Percentiles rank a stretch among this genome's conserved stretches.
Evolutionary conservation across 2,888 invertebrate species (phyloP).

Genomic region (Platycheirus albimanus): DNA sequence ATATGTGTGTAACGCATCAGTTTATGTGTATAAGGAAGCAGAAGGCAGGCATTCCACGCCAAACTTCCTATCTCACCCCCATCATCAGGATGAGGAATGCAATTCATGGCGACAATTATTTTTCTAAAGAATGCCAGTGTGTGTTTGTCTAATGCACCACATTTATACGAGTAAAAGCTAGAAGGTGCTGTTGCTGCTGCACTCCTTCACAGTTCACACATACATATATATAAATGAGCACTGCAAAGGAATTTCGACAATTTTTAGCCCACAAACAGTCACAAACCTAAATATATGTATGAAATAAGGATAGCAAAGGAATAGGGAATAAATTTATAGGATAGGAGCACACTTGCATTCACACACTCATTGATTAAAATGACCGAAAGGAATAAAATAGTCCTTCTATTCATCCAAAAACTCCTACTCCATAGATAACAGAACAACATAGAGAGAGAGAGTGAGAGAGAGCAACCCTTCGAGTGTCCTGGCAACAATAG

Average conservation of each 20-base stretch:
- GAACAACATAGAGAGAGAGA: too few relatives aligned
- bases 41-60: slow-evolving; percentile 42
- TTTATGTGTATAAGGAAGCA: slow-evolving; percentile 19
- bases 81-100: slow-evolving; percentile 53
- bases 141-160: slow-evolving; percentile 70
- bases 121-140: slow-evolving; percentile 59
- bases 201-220: slow-evolving; percentile 24
- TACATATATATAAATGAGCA: neutral
- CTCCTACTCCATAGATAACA: slow-evolving; percentile 26
- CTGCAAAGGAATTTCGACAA: slow-evolving; percentile 48
- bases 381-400: slow-evolving; percentile 66
- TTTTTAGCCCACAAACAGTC: slow-evolving; percentile 11
- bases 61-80: slow-evolving; percentile 22
- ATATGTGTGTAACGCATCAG: neutral
- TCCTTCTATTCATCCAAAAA: slow-evolving; percentile 33
- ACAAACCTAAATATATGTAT: neutral
- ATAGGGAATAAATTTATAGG: slow-evolving; percentile 51
- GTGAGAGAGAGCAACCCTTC: slow-evolving; percentile 36
- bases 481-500: slow-evolving; percentile 69
- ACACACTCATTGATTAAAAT: slow-evolving; percentile 72
- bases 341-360: slow-evolving; percentile 41
- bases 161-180: too few relatives aligned
- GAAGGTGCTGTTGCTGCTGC: slow-evolving; percentile 46
- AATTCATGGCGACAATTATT: slow-evolving; percentile 73
- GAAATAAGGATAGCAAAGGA: too few relatives aligned